Conservation (phyloP, 2,888 invertebrate genomes). For the Pollenia griseotomentosa region DNA sequence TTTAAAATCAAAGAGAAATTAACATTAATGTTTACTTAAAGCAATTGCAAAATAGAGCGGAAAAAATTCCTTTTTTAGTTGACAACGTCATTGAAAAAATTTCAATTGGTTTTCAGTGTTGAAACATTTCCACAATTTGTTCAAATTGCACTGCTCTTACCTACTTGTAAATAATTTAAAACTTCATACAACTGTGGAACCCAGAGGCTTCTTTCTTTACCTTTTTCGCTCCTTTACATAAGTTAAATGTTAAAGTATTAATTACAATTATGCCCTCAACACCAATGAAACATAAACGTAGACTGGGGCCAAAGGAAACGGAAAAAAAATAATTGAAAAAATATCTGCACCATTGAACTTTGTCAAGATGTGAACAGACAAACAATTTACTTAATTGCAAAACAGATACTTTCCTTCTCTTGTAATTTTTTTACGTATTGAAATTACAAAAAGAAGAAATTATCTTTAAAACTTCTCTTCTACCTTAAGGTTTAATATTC, state of each 20-base stretch:
- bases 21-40: no score
- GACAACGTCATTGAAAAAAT: not conserved
- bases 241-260: not conserved
- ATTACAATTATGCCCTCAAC: not conserved
- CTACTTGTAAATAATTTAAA: no score
- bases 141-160: not conserved
- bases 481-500: no score
- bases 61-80: not conserved
- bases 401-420: not conserved
- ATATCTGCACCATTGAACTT: not conserved
- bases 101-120: not conserved
- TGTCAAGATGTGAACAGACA: not conserved
- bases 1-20: no score
- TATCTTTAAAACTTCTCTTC: no score
- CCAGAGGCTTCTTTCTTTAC: no score
- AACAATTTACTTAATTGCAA: conserved; percentile 15
- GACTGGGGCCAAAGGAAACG: not conserved
- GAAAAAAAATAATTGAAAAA: conserved; percentile 7
- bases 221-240: not conserved
- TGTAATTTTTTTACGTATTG: no score
- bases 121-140: conserved; percentile 11
- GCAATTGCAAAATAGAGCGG: not conserved
- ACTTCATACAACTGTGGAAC: no score
- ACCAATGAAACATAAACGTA: not conserved
- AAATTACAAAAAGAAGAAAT: no score